A percentile compares a stretch with the other conserved stretches of the same genome.
phyloP scores from a whole-genome alignment of 2,113 vertebrate genomes.

The Rattus rattus region DNA sequence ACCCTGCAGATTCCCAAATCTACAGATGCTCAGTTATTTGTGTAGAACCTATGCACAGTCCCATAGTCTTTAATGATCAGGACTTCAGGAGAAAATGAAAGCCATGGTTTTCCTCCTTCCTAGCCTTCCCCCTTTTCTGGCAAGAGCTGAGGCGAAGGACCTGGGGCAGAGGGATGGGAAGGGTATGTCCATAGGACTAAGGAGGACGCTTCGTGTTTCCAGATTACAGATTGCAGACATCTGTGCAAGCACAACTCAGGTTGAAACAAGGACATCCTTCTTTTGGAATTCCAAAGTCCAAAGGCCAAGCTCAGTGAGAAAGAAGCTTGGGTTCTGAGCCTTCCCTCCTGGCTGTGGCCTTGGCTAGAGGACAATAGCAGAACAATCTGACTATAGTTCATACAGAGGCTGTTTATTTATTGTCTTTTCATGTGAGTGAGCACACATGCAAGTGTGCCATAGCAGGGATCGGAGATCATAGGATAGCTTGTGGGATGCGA shows the following conservation, averaged over 20 bases:
- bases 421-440: background rate
- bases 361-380: background rate
- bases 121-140: constrained; percentile 21
- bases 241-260: constrained; percentile 73
- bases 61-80: constrained; percentile 84
- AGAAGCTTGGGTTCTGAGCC: background rate
- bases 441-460: background rate
- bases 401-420: background rate
- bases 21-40: background rate
- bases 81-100: constrained; percentile 17
- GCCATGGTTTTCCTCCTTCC: constrained; percentile 35
- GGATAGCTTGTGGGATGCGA: background rate
- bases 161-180: constrained; percentile 47
- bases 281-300: constrained; percentile 16
- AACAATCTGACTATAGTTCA: background rate
- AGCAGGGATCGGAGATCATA: background rate
- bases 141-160: constrained; percentile 53
- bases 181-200: background rate
- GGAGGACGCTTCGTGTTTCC: background rate
- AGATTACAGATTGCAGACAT: background rate
- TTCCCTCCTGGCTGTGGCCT: background rate
- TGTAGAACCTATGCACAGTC: background rate
- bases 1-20: background rate
- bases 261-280: constrained; percentile 39
- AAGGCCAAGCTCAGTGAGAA: background rate